phyloP scores from a whole-genome alignment of 2,888 invertebrate genomes.

The Chrysolina americana region DNA sequence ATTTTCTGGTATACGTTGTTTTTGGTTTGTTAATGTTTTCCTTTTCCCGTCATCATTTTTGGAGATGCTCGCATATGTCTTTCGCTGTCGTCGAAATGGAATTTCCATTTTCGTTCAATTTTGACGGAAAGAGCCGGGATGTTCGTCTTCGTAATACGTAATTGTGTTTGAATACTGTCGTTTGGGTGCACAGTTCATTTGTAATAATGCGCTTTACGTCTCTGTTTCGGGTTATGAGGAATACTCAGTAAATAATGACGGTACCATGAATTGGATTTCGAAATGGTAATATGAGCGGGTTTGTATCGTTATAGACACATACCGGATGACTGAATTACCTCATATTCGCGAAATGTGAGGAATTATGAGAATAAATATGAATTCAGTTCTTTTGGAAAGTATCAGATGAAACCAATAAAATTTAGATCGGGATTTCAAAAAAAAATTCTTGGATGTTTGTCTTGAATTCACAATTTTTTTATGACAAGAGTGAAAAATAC shows the following conservation, averaged over 20 bases:
- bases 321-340: too few species aligned
- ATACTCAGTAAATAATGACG: background rate
- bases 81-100: constrained; percentile 1
- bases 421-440: too few species aligned
- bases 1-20: background rate
- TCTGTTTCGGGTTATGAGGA: background rate
- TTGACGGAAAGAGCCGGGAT: background rate
- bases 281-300: too few species aligned
- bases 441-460: too few species aligned
- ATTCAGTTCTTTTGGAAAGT: too few species aligned
- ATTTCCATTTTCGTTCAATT: constrained; percentile 8
- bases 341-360: too few species aligned
- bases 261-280: too few species aligned
- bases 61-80: constrained; percentile 4
- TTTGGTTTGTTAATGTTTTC: constrained; percentile 10
- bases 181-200: background rate
- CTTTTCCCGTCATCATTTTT: constrained; percentile 5
- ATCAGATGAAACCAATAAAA: too few species aligned
- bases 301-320: too few species aligned
- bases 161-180: background rate
- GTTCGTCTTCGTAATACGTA: background rate
- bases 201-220: background rate
- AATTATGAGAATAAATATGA: too few species aligned
- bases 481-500: too few species aligned
- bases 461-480: too few species aligned